Conservation (phyloP, 2,797 vertebrate genomes). For the Lacerta agilis region DNA sequence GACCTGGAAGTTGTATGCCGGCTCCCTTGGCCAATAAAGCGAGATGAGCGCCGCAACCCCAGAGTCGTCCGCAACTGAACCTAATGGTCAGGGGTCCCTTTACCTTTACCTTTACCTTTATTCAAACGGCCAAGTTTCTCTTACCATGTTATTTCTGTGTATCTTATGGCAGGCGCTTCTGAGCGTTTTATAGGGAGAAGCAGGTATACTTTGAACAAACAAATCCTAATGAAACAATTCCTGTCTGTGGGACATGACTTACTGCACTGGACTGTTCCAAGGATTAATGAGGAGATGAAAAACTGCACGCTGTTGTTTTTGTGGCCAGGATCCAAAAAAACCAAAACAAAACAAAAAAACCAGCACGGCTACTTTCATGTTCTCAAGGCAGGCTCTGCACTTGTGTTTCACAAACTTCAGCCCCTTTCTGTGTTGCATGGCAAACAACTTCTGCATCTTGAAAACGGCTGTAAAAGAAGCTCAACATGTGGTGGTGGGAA, state of each 20-base stretch:
- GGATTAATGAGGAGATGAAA: not conserved
- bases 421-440: not conserved
- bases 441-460: not conserved
- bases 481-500: not conserved
- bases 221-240: too few relatives aligned
- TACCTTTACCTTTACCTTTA: too few relatives aligned
- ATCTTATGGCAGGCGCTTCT: too few relatives aligned
- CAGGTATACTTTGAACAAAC: not conserved
- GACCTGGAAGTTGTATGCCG: too few relatives aligned
- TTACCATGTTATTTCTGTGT: not conserved
- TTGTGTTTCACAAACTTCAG: not conserved
- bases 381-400: not conserved
- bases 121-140: not conserved
- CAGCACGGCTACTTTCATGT: not conserved
- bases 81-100: too few relatives aligned
- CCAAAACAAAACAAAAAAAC: not conserved
- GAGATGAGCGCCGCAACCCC: too few relatives aligned
- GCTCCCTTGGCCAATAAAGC: too few relatives aligned
- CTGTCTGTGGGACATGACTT: too few relatives aligned
- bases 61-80: too few relatives aligned
- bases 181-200: not conserved
- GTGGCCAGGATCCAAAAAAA: not conserved
- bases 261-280: not conserved
- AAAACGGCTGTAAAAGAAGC: not conserved
- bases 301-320: not conserved